Conservation (phyloP, 2,113 vertebrate genomes). For the Hippotragus niger region DNA sequence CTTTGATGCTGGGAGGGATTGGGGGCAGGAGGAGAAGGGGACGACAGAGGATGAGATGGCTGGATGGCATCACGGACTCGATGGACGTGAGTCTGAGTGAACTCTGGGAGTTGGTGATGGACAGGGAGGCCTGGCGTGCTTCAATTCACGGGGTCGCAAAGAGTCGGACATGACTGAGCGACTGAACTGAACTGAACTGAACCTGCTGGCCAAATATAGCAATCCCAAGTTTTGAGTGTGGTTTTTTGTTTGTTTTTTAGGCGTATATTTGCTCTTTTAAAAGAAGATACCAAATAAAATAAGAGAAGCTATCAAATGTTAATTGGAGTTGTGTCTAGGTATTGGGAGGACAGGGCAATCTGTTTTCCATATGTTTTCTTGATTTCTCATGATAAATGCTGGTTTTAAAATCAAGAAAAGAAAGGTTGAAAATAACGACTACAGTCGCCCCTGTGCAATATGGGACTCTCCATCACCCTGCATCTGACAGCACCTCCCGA, state of each 20-base stretch:
- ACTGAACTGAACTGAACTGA: background rate
- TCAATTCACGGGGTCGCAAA: no score
- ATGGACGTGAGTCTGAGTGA: no score
- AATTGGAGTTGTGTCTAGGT: background rate
- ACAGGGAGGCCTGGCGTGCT: no score
- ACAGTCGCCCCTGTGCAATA: accelerated
- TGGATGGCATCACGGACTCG: no score
- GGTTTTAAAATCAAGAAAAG: background rate
- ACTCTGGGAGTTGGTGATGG: no score
- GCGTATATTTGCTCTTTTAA: background rate
- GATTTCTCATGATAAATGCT: background rate
- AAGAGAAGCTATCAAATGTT: background rate
- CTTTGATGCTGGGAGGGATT: no score
- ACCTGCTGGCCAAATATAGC: background rate
- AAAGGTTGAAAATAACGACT: background rate
- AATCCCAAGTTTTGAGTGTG: background rate
- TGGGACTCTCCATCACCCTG: accelerated
- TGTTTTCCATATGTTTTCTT: background rate
- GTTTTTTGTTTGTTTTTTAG: background rate
- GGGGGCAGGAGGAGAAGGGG: no score
- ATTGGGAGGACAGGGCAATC: background rate
- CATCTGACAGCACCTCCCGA: accelerated
- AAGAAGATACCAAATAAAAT: background rate
- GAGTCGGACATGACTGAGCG: no score
- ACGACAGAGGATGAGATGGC: no score